Evolutionary conservation across 2,113 vertebrate genomes (phyloP).

Genomic region (rat (Rattus norvegicus)): DNA sequence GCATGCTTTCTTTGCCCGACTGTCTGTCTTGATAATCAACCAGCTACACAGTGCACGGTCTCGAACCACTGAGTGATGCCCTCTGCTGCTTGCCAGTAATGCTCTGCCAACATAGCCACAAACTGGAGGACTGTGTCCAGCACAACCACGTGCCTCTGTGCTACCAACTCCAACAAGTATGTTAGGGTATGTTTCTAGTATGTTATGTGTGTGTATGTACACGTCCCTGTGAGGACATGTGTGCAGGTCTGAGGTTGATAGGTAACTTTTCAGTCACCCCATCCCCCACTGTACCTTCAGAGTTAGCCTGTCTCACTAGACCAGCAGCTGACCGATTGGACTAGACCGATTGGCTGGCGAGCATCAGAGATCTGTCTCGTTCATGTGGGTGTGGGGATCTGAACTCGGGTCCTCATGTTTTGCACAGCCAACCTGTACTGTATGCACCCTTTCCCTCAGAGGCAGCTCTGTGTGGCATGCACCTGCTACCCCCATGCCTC

Average conservation of each 20-base stretch:
- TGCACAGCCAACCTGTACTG: background rate
- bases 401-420: background rate
- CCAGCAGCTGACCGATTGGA: background rate
- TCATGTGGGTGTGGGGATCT: background rate
- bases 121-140: background rate
- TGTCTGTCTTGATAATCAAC: background rate
- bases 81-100: fast-evolving
- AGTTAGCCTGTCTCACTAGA: background rate
- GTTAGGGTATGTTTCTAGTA: background rate
- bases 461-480: fast-evolving
- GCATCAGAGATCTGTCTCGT: background rate
- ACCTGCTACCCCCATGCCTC: background rate
- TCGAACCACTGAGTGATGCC: fast-evolving
- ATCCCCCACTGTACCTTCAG: too few species aligned
- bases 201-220: background rate
- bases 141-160: fast-evolving
- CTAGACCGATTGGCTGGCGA: background rate
- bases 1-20: background rate
- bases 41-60: fast-evolving
- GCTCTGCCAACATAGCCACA: background rate
- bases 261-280: too few species aligned
- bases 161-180: fast-evolving
- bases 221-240: background rate
- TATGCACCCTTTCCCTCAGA: fast-evolving
- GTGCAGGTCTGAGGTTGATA: background rate